Base-by-base conservation (phyloP, 2,113 vertebrate genomes). In the Lutjanus erythropterus region DNA sequence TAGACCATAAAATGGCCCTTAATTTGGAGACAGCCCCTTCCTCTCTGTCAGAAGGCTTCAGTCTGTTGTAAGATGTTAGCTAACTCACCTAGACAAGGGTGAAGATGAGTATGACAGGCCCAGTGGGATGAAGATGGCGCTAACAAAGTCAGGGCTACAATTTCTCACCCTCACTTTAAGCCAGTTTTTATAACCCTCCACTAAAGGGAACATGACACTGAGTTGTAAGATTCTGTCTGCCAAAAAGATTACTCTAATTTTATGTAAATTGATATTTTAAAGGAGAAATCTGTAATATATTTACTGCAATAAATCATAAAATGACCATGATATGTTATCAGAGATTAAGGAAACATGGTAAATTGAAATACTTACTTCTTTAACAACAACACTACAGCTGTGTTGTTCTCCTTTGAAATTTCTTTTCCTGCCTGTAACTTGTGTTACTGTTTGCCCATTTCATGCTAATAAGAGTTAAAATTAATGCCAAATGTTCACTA, bases 1-100 rank as follows among this genome's bases (percentile, higher is more conserved):
- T 77, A 19, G 52, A 55, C 88, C 88, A 88, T 93, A 91, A 93
- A 95, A 91, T 10, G 56, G 79, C 42, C 71, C 52, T 80, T 82
- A 75, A 80, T 85, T 78, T 81, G 65, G 55, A 86, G 83, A 83
- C 83, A 75, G 70, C 59, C 71, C 42, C 56, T 79, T 88, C 74
- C 81, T 68, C 29, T 81, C 46, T 42, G 55, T 84, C 84, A 75
- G 16, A 55, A 9, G 23, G 59, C 47, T 68, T 58, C 47, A 62
- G 59, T 64, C 68, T 60, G 41, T 47, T 37, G 33, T 16, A 16
- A 59, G 72, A 88, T 11, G 41, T 67, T 25, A 12, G 73, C 47
- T 60, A 6, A 42, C 74, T 83, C 75, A 75, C 80, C 86, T 83
- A 74, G 19, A 77, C 12, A 14, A 8, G 60, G 75, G 21, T 78